phyloP scores from a whole-genome alignment of 2,797 vertebrate genomes.

The Micromesistius poutassou region DNA sequence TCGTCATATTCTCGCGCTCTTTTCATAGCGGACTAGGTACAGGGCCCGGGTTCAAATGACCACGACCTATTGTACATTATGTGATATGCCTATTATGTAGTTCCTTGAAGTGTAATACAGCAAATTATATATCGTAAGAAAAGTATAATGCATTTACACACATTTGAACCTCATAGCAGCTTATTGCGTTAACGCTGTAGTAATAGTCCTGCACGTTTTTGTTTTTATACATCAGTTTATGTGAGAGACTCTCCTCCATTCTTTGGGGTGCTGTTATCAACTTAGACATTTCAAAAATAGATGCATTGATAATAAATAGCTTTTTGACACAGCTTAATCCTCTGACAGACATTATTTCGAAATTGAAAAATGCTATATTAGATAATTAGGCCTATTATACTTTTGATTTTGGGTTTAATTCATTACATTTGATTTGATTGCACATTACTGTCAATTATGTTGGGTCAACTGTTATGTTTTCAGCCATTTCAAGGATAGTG shows the following conservation, averaged over 20 bases:
- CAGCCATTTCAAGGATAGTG: background rate
- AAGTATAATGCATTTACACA: background rate
- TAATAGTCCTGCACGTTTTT: background rate
- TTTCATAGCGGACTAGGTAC: constrained; percentile 30
- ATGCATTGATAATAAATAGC: background rate
- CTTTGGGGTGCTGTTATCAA: background rate
- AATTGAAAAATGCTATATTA: background rate
- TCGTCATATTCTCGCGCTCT: constrained; percentile 57
- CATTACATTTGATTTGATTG: constrained; percentile 2
- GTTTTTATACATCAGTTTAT: background rate
- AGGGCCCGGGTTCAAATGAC: background rate
- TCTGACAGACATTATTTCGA: background rate
- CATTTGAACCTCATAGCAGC: background rate
- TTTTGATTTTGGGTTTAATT: background rate
- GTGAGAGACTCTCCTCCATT: background rate
- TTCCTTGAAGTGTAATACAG: background rate
- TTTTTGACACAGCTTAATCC: background rate
- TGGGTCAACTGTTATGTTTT: background rate
- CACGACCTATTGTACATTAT: background rate
- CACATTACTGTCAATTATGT: background rate
- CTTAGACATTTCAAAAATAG: background rate
- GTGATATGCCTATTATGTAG: background rate
- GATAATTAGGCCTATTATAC: background rate
- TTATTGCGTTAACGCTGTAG: background rate
- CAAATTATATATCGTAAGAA: background rate